Evolutionary conservation across 2,797 vertebrate species (phyloP), one percentile per base, ranked within the genome.

Genomic region (Lycodopsis pacificus): DNA sequence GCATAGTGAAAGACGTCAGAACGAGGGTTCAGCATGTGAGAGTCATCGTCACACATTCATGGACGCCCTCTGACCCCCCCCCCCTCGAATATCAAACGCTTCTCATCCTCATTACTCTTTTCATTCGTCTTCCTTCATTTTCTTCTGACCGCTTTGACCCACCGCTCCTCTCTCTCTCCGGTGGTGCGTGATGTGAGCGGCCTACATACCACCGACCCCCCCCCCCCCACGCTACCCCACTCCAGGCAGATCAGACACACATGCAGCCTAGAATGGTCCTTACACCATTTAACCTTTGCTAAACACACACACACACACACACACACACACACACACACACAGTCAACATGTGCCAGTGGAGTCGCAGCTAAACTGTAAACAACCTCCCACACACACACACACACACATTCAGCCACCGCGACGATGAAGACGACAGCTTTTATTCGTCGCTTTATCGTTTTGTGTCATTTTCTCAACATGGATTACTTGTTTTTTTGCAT

Each of bases 191-290:
- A 91, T 89, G 89, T 76, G 78, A 91, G 72, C 84, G 91, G 84
- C 93, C 93, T 93, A 94, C 87, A 93, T 94, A 90, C 85, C 49
- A 22, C 64, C 68, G 27, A n/a, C 63, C 71, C 77, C 74, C 66
- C 70, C 25, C 62, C 65, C 73, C 65, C 67, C n/a, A 66, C 68
- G 42, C 32, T n/a, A n/a, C n/a, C n/a, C n/a, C n/a, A 66, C 8
- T 57, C 30, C 48, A 51, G 80, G 57, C 81, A 76, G 63, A 83
- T 76, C 76, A 83, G 30, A 88, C 71, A 77, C 64, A 71, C 48
- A 70, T 56, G 48, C 57, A 76, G 1, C 5, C 64, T 76, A 62
- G 20, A 20, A 17, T 65, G 73, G 76, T 83, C 79, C 34, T 78
- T 61, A 44, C 76, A 80, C 61, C 40, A 1, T 82, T 93, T 92